Base-by-base conservation (phyloP, 2,888 invertebrate species). In the Toxonevra muliebris region DNA sequence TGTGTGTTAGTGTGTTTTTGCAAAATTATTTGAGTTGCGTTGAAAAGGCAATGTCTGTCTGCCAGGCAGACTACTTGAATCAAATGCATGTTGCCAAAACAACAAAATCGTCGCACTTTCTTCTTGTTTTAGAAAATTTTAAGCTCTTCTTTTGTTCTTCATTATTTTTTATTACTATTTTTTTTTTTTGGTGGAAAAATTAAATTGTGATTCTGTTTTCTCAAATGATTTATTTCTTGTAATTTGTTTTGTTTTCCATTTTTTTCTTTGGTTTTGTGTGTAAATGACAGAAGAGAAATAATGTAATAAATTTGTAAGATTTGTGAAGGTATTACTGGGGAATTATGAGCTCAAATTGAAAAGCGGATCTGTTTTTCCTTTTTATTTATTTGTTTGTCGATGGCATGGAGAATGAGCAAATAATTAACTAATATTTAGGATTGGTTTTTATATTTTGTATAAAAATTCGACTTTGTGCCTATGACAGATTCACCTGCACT, bases 41-140 rank as follows among this genome's bases (percentile, higher is more conserved):
- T 69, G 69, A 69, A 66, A 69, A 66, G 63, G 62, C 65, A 69
- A 69, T 61, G 65, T 69, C 65, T 65, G 58, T 19, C 43, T 30
- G 30, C 30, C 30, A 4, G 30, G 30, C 30, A 30, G 30, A 30
- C 30, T 30, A 30, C 30, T 30, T 30, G 65, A 61, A 69, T 69
- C 61, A 69, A 69, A 59, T 69, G 61, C 65, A 53, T 12, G 19
- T 13, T 42, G 12, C 41, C 42, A 50, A 40, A 50, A 48, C 15
- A 9, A 59, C 43, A 60, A 60, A n/a, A n/a, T 15, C 17, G 2
- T 30, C 30, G 30, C 30, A 30, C 30, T 30, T 30, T 30, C 48
- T 63, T 68, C 43, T 61, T 55, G 17, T 68, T 58, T 13, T 67
- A 57, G 13, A 40, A 43, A 30, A 30, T 30, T 66, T 66, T 53